Base-by-base conservation (phyloP, 2,113 vertebrate species). In the Sphaerodactylus townsendi region DNA sequence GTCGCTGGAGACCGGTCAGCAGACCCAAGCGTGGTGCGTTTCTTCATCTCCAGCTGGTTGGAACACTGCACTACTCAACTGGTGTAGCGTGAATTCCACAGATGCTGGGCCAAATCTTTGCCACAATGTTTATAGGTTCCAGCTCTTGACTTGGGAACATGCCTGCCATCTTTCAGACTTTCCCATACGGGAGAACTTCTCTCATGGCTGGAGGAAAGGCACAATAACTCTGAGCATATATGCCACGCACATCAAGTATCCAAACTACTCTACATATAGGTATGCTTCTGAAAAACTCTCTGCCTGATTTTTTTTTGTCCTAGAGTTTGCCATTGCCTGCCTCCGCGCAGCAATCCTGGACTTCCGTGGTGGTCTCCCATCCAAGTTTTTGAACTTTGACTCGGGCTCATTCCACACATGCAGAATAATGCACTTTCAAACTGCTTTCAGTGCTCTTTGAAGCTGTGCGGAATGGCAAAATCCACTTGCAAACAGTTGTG, bases 381-480 rank as follows among this genome's bases (percentile, higher is more conserved):
- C n/a, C n/a, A n/a, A n/a, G n/a, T 84, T 53, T 90, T 89, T 91
- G 90, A 77, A 70, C 77, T 91, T 88, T 84, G 84, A 62, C 73
- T 91, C n/a, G n/a, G n/a, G n/a, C n/a, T n/a, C n/a, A n/a, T n/a
- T n/a, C n/a, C n/a, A n/a, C n/a, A n/a, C n/a, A n/a, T n/a, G n/a
- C n/a, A n/a, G n/a, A n/a, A n/a, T n/a, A n/a, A n/a, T n/a, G n/a
- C n/a, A n/a, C n/a, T n/a, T n/a, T n/a, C n/a, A n/a, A n/a, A n/a
- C n/a, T n/a, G n/a, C n/a, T n/a, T n/a, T n/a, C n/a, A n/a, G n/a
- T n/a, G n/a, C n/a, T n/a, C n/a, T n/a, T n/a, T n/a, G n/a, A n/a
- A n/a, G n/a, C n/a, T n/a, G n/a, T n/a, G n/a, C n/a, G n/a, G n/a
- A n/a, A n/a, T n/a, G n/a, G n/a, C n/a, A n/a, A n/a, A n/a, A n/a